A percentile compares a stretch with the other conserved stretches of the same genome.
Evolutionary conservation across 2,113 vertebrate genomes (phyloP).

Genomic region (Ailurus styani): DNA sequence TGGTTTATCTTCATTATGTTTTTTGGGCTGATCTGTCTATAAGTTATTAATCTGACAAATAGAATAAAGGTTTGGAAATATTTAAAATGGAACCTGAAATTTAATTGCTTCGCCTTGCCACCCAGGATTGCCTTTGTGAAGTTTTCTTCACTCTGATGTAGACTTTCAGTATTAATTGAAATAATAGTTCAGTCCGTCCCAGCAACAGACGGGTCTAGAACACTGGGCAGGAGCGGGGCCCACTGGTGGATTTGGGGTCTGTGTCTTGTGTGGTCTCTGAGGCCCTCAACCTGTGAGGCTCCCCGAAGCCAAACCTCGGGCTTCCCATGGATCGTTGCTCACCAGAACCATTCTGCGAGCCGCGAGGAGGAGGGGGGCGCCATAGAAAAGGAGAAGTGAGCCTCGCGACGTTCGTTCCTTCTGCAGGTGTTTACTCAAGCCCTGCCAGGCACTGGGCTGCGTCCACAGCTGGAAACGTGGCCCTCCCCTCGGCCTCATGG

Average conservation of each 20-base stretch:
- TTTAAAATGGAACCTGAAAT: not conserved
- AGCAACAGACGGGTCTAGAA: accelerated
- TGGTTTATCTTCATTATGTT: not conserved
- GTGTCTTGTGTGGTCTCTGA: not conserved
- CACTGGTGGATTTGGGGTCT: accelerated
- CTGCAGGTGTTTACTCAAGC: not conserved
- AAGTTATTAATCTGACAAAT: not conserved
- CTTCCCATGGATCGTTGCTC: accelerated
- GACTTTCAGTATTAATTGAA: not conserved
- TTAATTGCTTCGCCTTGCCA: not conserved
- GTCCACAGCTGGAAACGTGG: no score
- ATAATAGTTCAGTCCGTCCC: no score
- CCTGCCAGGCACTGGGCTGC: not conserved
- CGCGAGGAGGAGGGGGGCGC: accelerated
- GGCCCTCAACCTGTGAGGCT: accelerated
- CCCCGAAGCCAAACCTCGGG: accelerated
- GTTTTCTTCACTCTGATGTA: not conserved
- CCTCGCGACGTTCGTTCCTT: accelerated
- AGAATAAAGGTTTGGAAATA: not conserved
- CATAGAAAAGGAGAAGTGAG: accelerated
- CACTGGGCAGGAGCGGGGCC: accelerated
- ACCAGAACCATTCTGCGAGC: accelerated
- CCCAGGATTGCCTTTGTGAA: not conserved
- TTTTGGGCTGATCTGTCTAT: not conserved
- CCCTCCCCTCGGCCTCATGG: accelerated